Conservation (phyloP, 2,888 invertebrate species). For the Tyria jacobaeae region DNA sequence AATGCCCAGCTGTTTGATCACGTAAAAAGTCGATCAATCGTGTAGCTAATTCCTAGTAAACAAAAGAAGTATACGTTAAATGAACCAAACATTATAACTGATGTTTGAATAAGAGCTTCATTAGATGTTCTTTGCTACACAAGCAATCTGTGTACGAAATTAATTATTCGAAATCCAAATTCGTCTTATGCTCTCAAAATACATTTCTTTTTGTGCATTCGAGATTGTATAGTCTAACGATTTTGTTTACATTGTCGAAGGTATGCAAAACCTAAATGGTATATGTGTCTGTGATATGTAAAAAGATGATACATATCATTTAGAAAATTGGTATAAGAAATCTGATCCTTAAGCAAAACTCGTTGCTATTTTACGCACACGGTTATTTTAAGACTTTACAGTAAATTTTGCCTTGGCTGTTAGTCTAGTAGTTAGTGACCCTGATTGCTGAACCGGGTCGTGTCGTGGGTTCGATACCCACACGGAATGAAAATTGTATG, state of each 20-base stretch:
- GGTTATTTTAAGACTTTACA: conserved; percentile 1
- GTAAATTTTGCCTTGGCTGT: no score
- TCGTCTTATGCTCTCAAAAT: background rate
- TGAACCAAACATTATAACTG: background rate
- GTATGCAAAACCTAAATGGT: conserved; percentile 10
- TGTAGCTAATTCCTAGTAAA: background rate
- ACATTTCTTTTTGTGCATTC: conserved; percentile 1
- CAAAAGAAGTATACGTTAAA: background rate
- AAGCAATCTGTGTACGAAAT: no score
- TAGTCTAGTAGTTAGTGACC: no score
- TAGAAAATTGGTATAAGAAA: conserved; percentile 15
- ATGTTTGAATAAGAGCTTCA: background rate
- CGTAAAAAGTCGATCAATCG: conserved; percentile 1
- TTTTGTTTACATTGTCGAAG: conserved; percentile 1
- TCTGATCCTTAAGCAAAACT: conserved; percentile 16
- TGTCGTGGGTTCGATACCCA: no score
- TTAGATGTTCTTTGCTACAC: no score
- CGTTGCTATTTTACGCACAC: conserved; percentile 3
- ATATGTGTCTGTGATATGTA: no score
- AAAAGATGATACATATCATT: conserved; percentile 16
- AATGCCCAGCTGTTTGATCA: background rate
- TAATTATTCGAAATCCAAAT: no score
- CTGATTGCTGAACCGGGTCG: no score
- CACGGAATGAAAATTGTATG: no score
- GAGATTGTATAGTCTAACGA: conserved; percentile 5